Base-by-base conservation (phyloP, 2,113 vertebrate genomes). In the Camelus bactrianus region DNA sequence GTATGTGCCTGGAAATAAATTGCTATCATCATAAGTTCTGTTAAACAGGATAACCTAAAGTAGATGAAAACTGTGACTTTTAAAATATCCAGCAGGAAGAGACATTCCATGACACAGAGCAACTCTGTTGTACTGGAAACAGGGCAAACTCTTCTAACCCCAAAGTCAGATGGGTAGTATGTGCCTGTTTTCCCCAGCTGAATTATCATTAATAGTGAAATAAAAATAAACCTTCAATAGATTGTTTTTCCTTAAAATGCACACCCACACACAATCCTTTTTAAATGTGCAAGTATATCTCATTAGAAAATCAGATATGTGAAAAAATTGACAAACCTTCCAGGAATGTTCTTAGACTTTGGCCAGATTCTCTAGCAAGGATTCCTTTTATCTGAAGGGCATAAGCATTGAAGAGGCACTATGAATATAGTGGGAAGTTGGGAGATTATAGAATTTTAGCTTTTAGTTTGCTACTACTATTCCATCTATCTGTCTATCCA, bases 221-320 rank as follows among this genome's bases (percentile, higher is more conserved):
- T 75, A 92, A 93, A 96, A 95, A 83, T 60, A 93, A 97, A 64
- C 13, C 20, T 95, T 90, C 16, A 67, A 42, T 72, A 97, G 42
- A 88, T 79, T 90, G 69, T 58, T 94, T 95, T 96, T 84, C 76
- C 80, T 97, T 93, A 90, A 83, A 81, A 85, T 79, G 69, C 62
- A 91, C 9, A 91, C 5, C 4, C 13, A 16, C 13, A 84, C 3
- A 42, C 20, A 89, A 95, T 42, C 32, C n/a, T 94, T 87, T 91
- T 93, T 26, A 88, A 92, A 80, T 60, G 67, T 67, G 52, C 69
- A 92, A 94, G 64, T 80, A 0, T 79, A 75, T 42, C 14, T 65
- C 76, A 93, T 54, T 93, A 92, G 87, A 85, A 96, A 93, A 84
- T 70, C 52, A 94, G 32, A 93, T 81, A 93, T 88, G 62, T 90